phyloP scores from a whole-genome alignment of 2,888 invertebrate species.

The Neocrepidodera transversa region DNA sequence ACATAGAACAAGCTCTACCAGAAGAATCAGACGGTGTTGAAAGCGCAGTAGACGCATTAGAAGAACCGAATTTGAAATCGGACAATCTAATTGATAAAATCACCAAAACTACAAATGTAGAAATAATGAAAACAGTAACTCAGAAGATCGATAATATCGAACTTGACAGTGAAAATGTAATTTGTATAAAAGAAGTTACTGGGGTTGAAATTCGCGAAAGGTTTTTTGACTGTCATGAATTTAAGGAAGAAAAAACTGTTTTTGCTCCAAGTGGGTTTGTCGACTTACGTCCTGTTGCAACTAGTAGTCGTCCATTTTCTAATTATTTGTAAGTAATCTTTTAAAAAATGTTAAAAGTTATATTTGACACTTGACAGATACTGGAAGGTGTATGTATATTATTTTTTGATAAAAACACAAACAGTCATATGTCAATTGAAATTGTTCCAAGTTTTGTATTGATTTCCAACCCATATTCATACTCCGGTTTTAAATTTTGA shows the following conservation, averaged over 20 bases:
- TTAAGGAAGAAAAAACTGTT: conserved; percentile 42
- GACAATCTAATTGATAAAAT: conserved; percentile 9
- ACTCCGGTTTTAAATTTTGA: no score
- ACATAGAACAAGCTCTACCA: conserved; percentile 48
- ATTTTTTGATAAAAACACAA: no score
- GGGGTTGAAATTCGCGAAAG: conserved; percentile 45
- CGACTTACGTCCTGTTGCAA: conserved; percentile 47
- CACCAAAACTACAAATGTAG: conserved; percentile 28
- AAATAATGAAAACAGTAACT: conserved; percentile 42
- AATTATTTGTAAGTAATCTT: conserved; percentile 37
- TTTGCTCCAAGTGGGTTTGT: conserved; percentile 56
- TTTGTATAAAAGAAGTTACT: conserved; percentile 45
- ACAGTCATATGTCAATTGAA: no score
- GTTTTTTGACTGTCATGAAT: conserved; percentile 34
- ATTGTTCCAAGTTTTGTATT: no score
- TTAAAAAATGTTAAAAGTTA: no score
- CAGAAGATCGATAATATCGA: conserved; percentile 49
- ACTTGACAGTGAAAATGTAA: conserved; percentile 46
- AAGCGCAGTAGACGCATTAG: conserved; percentile 55
- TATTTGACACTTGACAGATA: no score
- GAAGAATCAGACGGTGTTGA: conserved; percentile 52
- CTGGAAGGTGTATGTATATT: no score
- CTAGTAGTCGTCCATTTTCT: conserved; percentile 20
- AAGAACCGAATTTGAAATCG: conserved; percentile 43
- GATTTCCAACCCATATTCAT: no score